Conservation (phyloP, 2,113 vertebrate species). For the Alexandromys fortis region DNA sequence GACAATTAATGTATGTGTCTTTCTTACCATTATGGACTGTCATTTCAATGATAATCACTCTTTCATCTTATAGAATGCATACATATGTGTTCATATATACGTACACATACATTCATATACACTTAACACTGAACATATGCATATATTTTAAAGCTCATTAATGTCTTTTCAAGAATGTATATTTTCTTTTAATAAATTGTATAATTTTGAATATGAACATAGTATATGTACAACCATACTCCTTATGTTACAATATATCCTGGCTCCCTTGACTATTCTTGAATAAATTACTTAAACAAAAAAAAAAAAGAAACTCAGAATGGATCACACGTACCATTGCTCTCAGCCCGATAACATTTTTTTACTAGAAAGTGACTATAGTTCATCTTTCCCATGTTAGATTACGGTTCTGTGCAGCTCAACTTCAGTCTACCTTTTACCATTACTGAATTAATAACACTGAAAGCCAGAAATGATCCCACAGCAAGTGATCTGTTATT, state of each 20-base stretch:
- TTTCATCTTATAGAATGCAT: neutral
- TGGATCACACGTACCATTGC: neutral
- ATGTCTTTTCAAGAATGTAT: neutral
- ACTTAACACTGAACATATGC: neutral
- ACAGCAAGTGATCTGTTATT: neutral
- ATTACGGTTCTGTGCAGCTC: conserved; percentile 10
- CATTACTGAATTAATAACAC: neutral
- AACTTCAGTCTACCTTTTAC: neutral
- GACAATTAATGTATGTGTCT: no score
- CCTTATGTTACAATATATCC: neutral
- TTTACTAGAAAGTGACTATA: neutral
- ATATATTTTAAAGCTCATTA: neutral
- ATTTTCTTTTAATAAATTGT: neutral
- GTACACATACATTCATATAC: neutral
- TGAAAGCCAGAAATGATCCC: neutral
- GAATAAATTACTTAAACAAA: neutral
- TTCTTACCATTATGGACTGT: neutral
- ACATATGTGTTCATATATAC: neutral
- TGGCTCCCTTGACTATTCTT: neutral
- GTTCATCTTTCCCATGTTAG: conserved; percentile 49
- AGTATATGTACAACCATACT: neutral
- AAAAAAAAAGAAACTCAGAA: conserved; percentile 17
- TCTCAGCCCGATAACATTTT: neutral
- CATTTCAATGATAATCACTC: neutral
- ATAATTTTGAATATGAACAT: neutral